Percentiles rank a stretch among this genome's conserved stretches.
phyloP scores from a whole-genome alignment of 2,888 invertebrate species.

The Athalia cordata region DNA sequence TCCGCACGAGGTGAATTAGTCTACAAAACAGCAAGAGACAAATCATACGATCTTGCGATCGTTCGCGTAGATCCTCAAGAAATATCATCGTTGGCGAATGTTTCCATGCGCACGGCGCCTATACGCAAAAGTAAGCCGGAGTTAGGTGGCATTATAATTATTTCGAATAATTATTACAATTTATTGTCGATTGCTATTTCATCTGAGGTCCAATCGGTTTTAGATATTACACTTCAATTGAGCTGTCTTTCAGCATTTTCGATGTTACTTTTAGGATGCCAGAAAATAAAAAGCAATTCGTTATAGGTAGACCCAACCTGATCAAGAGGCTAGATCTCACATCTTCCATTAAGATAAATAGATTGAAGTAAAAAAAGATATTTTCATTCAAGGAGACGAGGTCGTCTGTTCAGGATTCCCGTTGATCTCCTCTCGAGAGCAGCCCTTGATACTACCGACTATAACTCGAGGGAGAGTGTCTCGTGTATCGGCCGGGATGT shows the following conservation, averaged over 20 bases:
- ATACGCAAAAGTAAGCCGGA: constrained; percentile 71
- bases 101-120: constrained; percentile 64
- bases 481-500: constrained; percentile 75
- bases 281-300: too few relatives aligned
- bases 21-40: constrained; percentile 65
- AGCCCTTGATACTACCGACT: constrained; percentile 74
- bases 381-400: constrained; percentile 74
- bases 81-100: constrained; percentile 44
- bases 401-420: constrained; percentile 79
- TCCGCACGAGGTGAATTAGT: constrained; percentile 61
- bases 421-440: constrained; percentile 75
- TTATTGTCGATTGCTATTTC: too few relatives aligned
- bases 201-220: too few relatives aligned
- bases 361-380: not conserved
- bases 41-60: constrained; percentile 70
- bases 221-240: too few relatives aligned
- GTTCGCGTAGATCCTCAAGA: constrained; percentile 60
- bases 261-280: too few relatives aligned
- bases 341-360: not conserved
- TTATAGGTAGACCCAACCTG: not conserved
- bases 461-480: constrained; percentile 77
- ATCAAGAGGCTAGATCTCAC: not conserved
- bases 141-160: too few relatives aligned
- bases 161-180: too few relatives aligned
- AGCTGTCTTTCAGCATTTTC: too few relatives aligned